Evolutionary conservation across 1,140 invertebrate genomes (phyloP).

Genomic region (Sarcophaga bullata): DNA sequence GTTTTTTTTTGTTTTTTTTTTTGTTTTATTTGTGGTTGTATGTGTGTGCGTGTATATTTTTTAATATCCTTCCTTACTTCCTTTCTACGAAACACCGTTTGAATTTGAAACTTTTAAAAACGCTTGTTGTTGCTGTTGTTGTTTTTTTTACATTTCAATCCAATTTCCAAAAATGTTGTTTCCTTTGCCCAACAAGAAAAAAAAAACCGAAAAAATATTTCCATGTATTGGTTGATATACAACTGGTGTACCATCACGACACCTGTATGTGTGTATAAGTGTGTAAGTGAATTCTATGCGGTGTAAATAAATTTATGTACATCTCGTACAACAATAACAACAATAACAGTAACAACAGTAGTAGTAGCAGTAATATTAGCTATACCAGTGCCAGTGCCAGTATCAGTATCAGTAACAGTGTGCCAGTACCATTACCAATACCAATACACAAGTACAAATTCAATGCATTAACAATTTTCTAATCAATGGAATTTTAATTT

Average conservation of each 20-base stretch:
- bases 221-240: not conserved
- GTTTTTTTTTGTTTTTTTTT: not conserved
- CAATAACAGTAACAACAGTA: too few species aligned
- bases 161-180: conserved; percentile 8
- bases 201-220: too few species aligned
- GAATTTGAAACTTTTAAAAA: not conserved
- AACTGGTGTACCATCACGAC: not conserved
- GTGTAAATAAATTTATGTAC: conserved; percentile 10
- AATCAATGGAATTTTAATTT: conserved; percentile 66
- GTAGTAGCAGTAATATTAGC: too few species aligned
- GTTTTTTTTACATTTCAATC: conserved; percentile 1
- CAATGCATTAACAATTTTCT: conserved; percentile 65
- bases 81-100: not conserved
- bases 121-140: not conserved
- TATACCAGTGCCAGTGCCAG: too few species aligned
- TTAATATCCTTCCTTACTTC: conserved; percentile 25
- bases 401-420: too few species aligned
- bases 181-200: not conserved
- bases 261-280: not conserved
- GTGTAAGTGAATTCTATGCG: not conserved
- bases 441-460: conserved; percentile 47
- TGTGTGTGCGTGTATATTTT: not conserved
- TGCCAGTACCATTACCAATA: too few species aligned
- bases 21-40: not conserved
- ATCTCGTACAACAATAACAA: not conserved